Evolutionary conservation across 2,888 invertebrate species (phyloP), one percentile per base, ranked within the genome.

Genomic region (Eupithecia subfuscata): DNA sequence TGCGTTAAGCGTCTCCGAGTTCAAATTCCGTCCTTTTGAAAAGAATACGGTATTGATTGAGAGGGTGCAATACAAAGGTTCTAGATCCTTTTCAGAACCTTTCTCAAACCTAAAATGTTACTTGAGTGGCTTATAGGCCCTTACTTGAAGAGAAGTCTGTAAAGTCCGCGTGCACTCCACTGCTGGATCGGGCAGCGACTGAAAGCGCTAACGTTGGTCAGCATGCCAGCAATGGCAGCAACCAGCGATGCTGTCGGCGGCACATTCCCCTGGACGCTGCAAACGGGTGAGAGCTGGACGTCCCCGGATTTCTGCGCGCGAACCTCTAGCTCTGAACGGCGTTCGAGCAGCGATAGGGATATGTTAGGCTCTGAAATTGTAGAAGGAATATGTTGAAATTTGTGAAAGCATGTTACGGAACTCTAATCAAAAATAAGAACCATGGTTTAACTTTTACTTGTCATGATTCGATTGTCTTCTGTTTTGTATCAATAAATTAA

Each of bases 91-190:
- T n/a, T n/a, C n/a, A n/a, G n/a, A n/a, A n/a, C n/a, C n/a, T n/a
- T n/a, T n/a, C n/a, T n/a, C n/a, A n/a, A n/a, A n/a, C n/a, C n/a
- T n/a, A n/a, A n/a, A n/a, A n/a, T n/a, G n/a, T n/a, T n/a, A n/a
- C n/a, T n/a, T n/a, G n/a, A 4, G 2, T 56, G 11, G 11, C 52
- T 56, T 22, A 22, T 22, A 22, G 3, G 11, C 11, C 3, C 71
- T 73, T 83, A 94, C 94, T 91, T 92, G 80, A 95, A 94, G 76
- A 94, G 78, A 56, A 94, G 84, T 64, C 94, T 84, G 82, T 89
- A 94, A 2, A 94, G 77, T 43, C 94, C 94, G 67, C 84, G 85
- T 68, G 92, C 92, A 76, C 93, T 94, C 93, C 94, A 94, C 30
- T 79, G 81, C 73, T 88, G 88, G 8, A 93, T 84, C 0, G 93